Percentiles rank a stretch among this genome's conserved stretches.
phyloP scores from a whole-genome alignment of 2,113 vertebrate genomes.

The Heliornis fulica region DNA sequence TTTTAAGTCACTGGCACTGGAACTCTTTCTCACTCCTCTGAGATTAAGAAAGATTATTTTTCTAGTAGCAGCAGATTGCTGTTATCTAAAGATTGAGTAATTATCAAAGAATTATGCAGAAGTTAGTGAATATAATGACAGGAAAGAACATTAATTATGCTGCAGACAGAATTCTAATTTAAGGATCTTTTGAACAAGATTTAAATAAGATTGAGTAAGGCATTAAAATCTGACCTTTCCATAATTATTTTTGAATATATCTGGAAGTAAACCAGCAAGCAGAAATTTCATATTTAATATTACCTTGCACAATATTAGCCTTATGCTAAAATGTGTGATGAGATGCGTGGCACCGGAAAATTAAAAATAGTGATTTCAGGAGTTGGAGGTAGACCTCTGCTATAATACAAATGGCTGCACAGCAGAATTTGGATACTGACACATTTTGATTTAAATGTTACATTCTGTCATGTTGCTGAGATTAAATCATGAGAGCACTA shows the following conservation, averaged over 20 bases:
- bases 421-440: background rate
- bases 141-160: background rate
- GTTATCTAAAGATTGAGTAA: conserved; percentile 12
- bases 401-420: background rate
- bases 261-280: background rate
- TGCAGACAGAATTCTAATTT: conserved; percentile 32
- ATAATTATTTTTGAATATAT: conserved; percentile 9
- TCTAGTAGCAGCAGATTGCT: background rate
- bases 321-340: background rate
- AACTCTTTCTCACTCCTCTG: background rate
- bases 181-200: conserved; percentile 5
- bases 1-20: background rate
- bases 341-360: background rate
- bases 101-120: conserved; percentile 42
- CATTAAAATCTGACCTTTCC: conserved; percentile 14
- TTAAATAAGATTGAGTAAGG: background rate
- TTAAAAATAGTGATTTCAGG: background rate
- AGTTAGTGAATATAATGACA: conserved; percentile 22
- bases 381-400: background rate
- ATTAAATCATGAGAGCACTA: background rate
- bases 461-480: background rate
- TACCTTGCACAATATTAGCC: background rate
- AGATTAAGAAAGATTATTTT: background rate
- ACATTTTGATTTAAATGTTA: conserved; percentile 2
- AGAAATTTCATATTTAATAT: background rate